These are phyloP conservation scores for Bedellia somnulentella DNA, from an alignment of 2,888 invertebrate genomes.

Conservation along the genomic window DNA sequence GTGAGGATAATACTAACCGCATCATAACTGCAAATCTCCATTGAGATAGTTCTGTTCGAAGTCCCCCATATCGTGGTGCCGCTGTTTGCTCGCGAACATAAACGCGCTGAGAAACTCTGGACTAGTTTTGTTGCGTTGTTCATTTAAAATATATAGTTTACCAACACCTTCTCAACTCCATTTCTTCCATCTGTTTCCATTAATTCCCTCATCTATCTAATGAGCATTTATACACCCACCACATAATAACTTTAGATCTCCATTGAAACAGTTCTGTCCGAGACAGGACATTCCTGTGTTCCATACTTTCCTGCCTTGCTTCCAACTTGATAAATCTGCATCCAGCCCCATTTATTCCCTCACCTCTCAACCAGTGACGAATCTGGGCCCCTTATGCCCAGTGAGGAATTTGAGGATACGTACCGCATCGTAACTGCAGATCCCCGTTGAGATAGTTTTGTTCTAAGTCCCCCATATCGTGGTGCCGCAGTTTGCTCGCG, in stretches of 20 bases:
- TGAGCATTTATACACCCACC: not conserved
- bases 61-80: slow-evolving; percentile 41
- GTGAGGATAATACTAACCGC: too few relatives aligned
- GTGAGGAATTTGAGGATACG: too few relatives aligned
- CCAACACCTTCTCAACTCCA: too few relatives aligned
- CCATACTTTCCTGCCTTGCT: not conserved
- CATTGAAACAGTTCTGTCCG: not conserved
- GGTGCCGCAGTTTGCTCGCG: not conserved
- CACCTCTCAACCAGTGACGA: too few relatives aligned
- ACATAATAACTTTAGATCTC: too few relatives aligned
- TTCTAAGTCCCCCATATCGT: not conserved
- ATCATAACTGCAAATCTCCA: not conserved
- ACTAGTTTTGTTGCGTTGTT: slow-evolving; percentile 45
- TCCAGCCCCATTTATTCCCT: slow-evolving; percentile 18
- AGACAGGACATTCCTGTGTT: not conserved
- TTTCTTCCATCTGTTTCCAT: slow-evolving; percentile 30
- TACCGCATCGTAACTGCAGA: too few relatives aligned
- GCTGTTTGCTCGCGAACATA: slow-evolving; percentile 30
- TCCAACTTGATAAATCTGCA: slow-evolving; percentile 9
- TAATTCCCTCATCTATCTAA: not conserved
- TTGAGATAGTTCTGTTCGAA: slow-evolving; percentile 20
- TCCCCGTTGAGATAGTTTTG: too few relatives aligned
- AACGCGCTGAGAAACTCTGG: slow-evolving; percentile 38
- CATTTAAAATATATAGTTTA: too few relatives aligned
- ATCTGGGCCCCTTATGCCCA: too few relatives aligned